Conservation (phyloP, 2,113 vertebrate species). For the Ornithorhynchus anatinus region DNA sequence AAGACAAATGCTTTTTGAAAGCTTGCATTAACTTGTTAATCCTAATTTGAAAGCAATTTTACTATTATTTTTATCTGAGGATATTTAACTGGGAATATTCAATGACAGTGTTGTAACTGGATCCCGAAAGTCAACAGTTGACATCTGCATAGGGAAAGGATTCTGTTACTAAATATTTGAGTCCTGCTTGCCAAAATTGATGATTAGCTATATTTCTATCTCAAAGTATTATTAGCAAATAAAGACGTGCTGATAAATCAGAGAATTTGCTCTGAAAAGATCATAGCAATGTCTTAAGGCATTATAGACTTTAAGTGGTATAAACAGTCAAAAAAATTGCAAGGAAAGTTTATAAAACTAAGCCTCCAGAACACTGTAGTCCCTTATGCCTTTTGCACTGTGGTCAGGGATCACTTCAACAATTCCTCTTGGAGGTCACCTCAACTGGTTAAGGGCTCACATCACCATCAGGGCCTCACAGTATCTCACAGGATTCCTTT, state of each 20-base stretch:
- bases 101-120: slow-evolving; percentile 22
- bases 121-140: slow-evolving; percentile 28
- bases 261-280: neutral
- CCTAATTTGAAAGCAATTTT: neutral
- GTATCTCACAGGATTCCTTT: too few species aligned
- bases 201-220: neutral
- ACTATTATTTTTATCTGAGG: slow-evolving; percentile 18
- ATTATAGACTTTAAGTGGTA: neutral
- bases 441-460: neutral
- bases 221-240: neutral
- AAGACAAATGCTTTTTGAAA: slow-evolving; percentile 1
- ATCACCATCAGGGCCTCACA: too few species aligned
- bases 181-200: slow-evolving; percentile 8
- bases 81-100: slow-evolving; percentile 20
- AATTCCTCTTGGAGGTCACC: neutral
- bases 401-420: neutral
- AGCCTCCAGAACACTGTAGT: neutral
- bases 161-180: slow-evolving; percentile 24
- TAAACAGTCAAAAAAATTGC: too few species aligned
- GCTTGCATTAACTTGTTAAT: neutral
- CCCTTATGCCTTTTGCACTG: neutral
- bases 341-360: too few species aligned
- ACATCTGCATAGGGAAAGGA: neutral
- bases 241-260: neutral
- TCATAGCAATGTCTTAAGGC: neutral